Conservation (phyloP, 2,113 vertebrate genomes). For the Forbesichthys agassizii region DNA sequence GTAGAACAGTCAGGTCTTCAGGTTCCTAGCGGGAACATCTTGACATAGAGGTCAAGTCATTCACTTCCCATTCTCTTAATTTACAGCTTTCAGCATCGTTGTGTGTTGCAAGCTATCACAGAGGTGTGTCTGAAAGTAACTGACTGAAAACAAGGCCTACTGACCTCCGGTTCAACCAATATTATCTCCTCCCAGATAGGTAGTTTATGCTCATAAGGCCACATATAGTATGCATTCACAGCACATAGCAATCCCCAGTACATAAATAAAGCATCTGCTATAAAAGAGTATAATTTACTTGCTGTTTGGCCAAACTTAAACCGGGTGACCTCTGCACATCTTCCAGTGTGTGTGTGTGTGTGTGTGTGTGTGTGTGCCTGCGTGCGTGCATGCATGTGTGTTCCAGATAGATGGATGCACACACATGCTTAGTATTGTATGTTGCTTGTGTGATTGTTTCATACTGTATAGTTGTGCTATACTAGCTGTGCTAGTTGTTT, state of each 20-base stretch:
- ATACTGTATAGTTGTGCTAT: no score
- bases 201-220: slow-evolving; percentile 44
- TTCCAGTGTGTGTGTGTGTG: background rate
- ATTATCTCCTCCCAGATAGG: slow-evolving; percentile 21
- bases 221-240: slow-evolving; percentile 59
- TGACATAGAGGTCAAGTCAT: slow-evolving; percentile 30
- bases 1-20: slow-evolving; percentile 11
- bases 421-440: background rate
- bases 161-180: slow-evolving; percentile 52
- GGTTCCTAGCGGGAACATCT: slow-evolving; percentile 14
- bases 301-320: slow-evolving; percentile 23
- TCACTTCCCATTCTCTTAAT: slow-evolving; percentile 28
- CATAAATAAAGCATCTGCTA: slow-evolving; percentile 61
- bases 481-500: no score
- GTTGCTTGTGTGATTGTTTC: background rate
- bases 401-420: background rate
- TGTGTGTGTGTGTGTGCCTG: background rate
- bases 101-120: slow-evolving; percentile 13
- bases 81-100: slow-evolving; percentile 1
- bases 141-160: slow-evolving; percentile 1
- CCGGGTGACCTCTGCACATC: slow-evolving; percentile 41
- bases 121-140: slow-evolving; percentile 19
- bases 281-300: slow-evolving; percentile 55
- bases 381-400: slow-evolving; percentile 1
- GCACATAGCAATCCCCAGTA: slow-evolving; percentile 42